Conservation (phyloP, 2,888 invertebrate genomes). For the Cheilosia grossa region DNA sequence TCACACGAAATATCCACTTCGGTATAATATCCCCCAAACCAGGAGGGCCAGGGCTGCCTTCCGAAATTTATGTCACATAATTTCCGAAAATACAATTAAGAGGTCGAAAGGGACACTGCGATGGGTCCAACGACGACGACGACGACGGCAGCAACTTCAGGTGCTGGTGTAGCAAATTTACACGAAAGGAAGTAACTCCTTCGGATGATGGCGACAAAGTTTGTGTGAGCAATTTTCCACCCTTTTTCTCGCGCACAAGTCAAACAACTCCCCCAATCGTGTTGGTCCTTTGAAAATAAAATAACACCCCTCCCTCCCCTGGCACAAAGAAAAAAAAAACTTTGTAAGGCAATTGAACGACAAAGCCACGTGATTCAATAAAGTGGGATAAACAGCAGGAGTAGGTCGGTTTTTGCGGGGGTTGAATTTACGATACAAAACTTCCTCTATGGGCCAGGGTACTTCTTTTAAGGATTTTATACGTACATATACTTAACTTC, state of each 20-base stretch:
- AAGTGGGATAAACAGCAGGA: constrained; percentile 36
- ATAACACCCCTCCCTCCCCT: constrained; percentile 45
- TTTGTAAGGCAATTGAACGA: constrained; percentile 59
- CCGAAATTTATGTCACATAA: constrained; percentile 59
- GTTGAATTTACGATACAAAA: constrained; percentile 41
- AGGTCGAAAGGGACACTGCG: constrained; percentile 55
- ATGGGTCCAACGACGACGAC: constrained; percentile 30
- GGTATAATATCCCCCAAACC: neutral
- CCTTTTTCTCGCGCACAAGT: constrained; percentile 55
- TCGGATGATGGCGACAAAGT: constrained; percentile 50
- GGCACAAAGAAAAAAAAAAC: neutral
- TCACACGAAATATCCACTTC: constrained; percentile 1
- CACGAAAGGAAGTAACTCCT: constrained; percentile 43
- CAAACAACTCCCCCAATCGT: constrained; percentile 51
- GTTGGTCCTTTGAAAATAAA: constrained; percentile 60
- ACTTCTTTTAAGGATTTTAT: constrained; percentile 49
- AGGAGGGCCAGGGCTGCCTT: constrained; percentile 8
- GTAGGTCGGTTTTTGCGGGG: neutral
- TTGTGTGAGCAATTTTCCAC: constrained; percentile 52
- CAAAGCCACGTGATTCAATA: constrained; percentile 54
- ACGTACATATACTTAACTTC: constrained; percentile 59
- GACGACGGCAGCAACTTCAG: constrained; percentile 22
- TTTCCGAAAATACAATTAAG: constrained; percentile 59
- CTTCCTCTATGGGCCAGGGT: constrained; percentile 31
- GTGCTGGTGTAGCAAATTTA: constrained; percentile 29